A percentile compares a stretch with the other conserved stretches of the same genome.
Conservation (phyloP, 2,888 invertebrate species). For the Scaptomyza parva region DNA sequence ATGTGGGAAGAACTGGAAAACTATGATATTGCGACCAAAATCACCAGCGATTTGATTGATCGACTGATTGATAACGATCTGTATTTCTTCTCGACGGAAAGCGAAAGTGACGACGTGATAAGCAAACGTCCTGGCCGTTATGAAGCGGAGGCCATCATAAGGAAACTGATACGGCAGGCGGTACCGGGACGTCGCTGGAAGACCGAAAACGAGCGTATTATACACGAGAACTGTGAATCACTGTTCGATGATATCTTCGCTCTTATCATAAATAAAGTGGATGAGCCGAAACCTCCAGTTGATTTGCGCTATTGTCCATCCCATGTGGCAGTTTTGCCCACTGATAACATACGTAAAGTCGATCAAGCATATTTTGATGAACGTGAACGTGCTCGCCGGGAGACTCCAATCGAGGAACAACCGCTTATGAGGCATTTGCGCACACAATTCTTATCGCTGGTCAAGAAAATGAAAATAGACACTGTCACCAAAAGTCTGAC, state of each 20-base stretch:
- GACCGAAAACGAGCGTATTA: conserved; percentile 66
- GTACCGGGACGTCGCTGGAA: conserved; percentile 80
- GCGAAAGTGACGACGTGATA: conserved; percentile 54
- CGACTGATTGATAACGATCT: conserved; percentile 78
- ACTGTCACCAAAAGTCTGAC: conserved; percentile 33
- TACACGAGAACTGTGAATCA: conserved; percentile 61
- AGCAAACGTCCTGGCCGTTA: conserved; percentile 13
- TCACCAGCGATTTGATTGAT: conserved; percentile 71
- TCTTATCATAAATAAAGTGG: conserved; percentile 12
- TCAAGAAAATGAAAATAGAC: conserved; percentile 44
- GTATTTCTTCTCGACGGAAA: conserved; percentile 67
- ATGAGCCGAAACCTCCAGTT: conserved; percentile 15
- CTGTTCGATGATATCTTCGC: conserved; percentile 70
- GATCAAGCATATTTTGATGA: not conserved
- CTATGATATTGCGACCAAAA: conserved; percentile 59
- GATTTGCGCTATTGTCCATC: conserved; percentile 15
- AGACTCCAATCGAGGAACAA: accelerated
- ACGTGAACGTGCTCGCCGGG: not conserved
- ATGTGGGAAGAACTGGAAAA: conserved; percentile 84
- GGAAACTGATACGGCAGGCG: conserved; percentile 74
- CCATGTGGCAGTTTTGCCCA: not conserved
- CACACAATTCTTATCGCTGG: conserved; percentile 24
- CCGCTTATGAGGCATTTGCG: not conserved
- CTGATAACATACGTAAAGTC: conserved; percentile 18
- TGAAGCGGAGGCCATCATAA: conserved; percentile 74